These are phyloP conservation scores for Bombus confusus DNA, from an alignment of 1,140 invertebrate species.

Conservation along the genomic window DNA sequence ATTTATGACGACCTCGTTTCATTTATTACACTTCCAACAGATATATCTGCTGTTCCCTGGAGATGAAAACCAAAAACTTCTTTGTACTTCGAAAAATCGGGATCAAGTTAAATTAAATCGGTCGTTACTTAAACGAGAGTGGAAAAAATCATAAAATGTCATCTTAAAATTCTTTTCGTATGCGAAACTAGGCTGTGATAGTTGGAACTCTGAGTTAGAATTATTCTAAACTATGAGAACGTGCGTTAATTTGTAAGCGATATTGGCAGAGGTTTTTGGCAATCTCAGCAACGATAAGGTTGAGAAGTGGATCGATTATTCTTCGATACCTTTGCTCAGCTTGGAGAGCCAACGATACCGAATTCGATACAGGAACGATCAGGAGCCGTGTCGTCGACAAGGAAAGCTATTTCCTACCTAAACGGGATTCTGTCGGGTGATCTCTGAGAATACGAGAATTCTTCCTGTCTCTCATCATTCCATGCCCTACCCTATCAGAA, in stretches of 20 bases:
- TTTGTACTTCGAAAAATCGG: too few relatives aligned
- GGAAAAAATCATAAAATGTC: too few relatives aligned
- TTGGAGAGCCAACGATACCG: not conserved
- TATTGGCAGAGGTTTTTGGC: not conserved
- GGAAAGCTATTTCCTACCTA: constrained; percentile 19
- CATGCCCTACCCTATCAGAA: not conserved
- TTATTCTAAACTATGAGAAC: not conserved
- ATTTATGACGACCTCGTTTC: too few relatives aligned
- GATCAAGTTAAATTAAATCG: too few relatives aligned
- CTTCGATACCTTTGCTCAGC: constrained; percentile 1
- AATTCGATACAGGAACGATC: constrained; percentile 23
- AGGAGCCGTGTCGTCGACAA: not conserved
- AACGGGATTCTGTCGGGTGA: not conserved
- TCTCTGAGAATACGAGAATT: not conserved
- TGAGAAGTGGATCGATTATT: not conserved
- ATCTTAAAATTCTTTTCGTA: too few relatives aligned
- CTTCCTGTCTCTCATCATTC: constrained; percentile 9
- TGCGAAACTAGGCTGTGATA: too few relatives aligned
- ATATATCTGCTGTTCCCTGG: too few relatives aligned
- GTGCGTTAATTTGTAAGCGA: not conserved
- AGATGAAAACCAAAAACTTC: too few relatives aligned
- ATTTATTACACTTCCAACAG: too few relatives aligned
- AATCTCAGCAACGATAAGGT: not conserved
- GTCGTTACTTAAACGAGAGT: too few relatives aligned
- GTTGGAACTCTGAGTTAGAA: too few relatives aligned